These are phyloP conservation scores for Tubulanus polymorphus DNA, from an alignment of 2,888 invertebrate species.

Conservation along the genomic window DNA sequence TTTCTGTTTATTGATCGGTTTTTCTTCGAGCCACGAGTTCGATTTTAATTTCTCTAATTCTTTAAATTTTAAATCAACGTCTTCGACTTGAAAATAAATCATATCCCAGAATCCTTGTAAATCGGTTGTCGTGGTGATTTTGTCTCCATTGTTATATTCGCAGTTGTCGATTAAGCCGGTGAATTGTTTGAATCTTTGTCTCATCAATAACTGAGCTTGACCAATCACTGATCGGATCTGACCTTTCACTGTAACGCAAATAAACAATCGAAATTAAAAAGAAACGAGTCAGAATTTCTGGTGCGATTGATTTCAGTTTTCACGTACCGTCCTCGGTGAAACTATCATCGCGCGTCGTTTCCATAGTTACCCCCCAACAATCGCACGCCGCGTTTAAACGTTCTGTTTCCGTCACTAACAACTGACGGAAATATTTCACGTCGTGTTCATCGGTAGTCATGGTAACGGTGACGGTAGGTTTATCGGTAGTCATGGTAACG, in stretches of 20 bases:
- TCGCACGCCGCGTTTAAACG: constrained; percentile 26
- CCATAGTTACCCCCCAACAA: constrained; percentile 30
- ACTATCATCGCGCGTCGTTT: constrained; percentile 3
- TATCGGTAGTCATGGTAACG: no score
- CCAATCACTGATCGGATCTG: constrained; percentile 51
- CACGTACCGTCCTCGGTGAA: constrained; percentile 35
- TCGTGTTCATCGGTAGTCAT: constrained; percentile 23
- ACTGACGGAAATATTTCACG: constrained; percentile 36
- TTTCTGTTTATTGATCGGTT: background rate
- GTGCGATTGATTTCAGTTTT: background rate
- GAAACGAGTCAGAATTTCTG: background rate
- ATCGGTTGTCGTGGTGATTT: constrained; percentile 51
- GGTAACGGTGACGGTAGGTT: background rate
- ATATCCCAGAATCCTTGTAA: constrained; percentile 58
- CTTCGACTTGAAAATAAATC: constrained; percentile 54
- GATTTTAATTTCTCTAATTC: constrained; percentile 33
- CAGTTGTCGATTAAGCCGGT: constrained; percentile 53
- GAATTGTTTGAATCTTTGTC: constrained; percentile 55
- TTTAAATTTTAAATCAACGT: constrained; percentile 43
- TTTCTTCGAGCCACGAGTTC: constrained; percentile 36
- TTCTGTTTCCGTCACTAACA: constrained; percentile 28
- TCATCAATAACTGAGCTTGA: constrained; percentile 53
- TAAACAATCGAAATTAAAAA: background rate
- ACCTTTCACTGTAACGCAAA: constrained; percentile 40
- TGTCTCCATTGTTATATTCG: constrained; percentile 51